phyloP scores from a whole-genome alignment of 2,888 invertebrate species.

The Acleris emargana region DNA sequence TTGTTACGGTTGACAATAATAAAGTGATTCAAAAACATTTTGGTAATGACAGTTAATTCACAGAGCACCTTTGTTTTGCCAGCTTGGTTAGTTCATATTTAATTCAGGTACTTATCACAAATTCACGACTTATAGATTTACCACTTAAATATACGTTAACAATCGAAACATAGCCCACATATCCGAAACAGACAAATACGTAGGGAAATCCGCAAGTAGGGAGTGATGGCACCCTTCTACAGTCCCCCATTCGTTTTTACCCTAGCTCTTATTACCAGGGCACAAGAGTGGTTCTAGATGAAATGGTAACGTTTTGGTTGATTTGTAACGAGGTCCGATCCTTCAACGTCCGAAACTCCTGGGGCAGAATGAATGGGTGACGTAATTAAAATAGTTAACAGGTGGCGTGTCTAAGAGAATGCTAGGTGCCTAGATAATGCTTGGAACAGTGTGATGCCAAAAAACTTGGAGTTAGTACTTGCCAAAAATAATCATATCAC shows the following conservation, averaged over 20 bases:
- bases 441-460: neutral
- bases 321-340: slow-evolving; percentile 55
- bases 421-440: neutral
- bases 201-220: slow-evolving; percentile 25
- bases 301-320: slow-evolving; percentile 10
- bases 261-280: slow-evolving; percentile 11
- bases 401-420: slow-evolving; percentile 48
- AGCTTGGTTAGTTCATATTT: no score
- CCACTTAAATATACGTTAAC: no score
- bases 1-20: no score
- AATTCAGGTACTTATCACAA: no score
- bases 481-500: no score
- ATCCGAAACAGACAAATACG: slow-evolving; percentile 23
- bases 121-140: no score
- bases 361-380: slow-evolving; percentile 68
- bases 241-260: neutral
- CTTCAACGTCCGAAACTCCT: slow-evolving; percentile 69
- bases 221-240: slow-evolving; percentile 20
- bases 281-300: slow-evolving; percentile 2
- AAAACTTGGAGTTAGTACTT: neutral
- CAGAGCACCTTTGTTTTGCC: no score
- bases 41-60: no score
- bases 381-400: slow-evolving; percentile 76
- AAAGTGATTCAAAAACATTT: no score
- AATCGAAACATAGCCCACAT: neutral